phyloP scores from a whole-genome alignment of 2,797 vertebrate genomes.

The Mus minutoides region DNA sequence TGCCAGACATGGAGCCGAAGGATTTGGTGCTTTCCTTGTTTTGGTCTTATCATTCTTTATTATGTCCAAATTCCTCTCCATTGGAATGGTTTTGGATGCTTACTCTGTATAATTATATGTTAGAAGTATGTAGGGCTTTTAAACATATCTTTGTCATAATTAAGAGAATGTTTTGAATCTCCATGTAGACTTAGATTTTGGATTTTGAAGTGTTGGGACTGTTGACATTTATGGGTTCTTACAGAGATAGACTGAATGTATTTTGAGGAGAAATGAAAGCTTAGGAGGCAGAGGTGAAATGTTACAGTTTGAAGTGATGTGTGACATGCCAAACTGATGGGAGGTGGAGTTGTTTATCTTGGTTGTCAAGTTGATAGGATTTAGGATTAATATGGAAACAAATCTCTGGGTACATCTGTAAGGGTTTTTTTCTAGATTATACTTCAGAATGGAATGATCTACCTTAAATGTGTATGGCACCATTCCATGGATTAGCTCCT shows the following conservation, averaged over 20 bases:
- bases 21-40: neutral
- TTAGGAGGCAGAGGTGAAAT: neutral
- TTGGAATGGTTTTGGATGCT: neutral
- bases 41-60: neutral
- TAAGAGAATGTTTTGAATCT: neutral
- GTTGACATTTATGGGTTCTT: neutral
- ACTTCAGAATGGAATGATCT: neutral
- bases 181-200: neutral
- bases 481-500: neutral
- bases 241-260: neutral
- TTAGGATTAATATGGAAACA: neutral
- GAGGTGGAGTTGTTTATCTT: neutral
- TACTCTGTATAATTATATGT: neutral
- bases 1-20: neutral
- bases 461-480: neutral
- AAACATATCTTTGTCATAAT: neutral
- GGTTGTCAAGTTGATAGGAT: neutral
- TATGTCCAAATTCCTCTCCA: neutral
- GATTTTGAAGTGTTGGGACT: neutral
- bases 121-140: neutral
- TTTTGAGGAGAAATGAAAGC: neutral
- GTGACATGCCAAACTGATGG: neutral
- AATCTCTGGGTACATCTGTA: neutral
- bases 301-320: neutral
- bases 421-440: neutral